A percentile compares a stretch with the other conserved stretches of the same genome.
These are phyloP conservation scores for Chrysodeixis includens DNA, from an alignment of 2,888 invertebrate genomes.

Conservation along the genomic window DNA sequence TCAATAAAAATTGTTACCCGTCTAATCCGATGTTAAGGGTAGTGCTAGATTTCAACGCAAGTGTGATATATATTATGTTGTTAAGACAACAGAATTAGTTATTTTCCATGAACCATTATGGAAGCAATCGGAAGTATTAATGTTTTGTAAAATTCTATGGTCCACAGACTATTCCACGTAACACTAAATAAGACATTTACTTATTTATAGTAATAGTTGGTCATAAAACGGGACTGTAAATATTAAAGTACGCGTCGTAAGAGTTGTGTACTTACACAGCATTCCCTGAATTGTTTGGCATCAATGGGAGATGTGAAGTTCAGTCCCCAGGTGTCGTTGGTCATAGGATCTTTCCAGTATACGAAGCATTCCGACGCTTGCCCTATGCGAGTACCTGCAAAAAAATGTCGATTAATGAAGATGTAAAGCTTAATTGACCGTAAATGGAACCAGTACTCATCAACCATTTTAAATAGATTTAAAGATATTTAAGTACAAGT, in stretches of 20 bases:
- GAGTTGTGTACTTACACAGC: conserved; percentile 94
- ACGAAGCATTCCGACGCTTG: conserved; percentile 99
- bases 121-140: neutral
- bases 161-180: neutral
- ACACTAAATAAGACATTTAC: conserved; percentile 2
- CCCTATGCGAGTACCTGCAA: conserved; percentile 97
- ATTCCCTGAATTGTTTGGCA: conserved; percentile 98
- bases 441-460: too few relatives aligned
- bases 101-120: too few relatives aligned
- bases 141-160: neutral
- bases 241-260: conserved; percentile 7
- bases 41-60: too few relatives aligned
- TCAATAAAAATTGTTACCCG: too few relatives aligned
- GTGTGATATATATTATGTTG: too few relatives aligned
- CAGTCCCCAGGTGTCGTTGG: conserved; percentile 99
- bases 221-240: neutral
- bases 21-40: too few relatives aligned
- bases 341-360: conserved; percentile 99
- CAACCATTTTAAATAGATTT: too few relatives aligned
- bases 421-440: too few relatives aligned
- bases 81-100: too few relatives aligned
- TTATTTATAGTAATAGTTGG: neutral
- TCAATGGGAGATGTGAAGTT: conserved; percentile 99
- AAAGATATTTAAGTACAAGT: too few relatives aligned
- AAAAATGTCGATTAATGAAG: conserved; percentile 12